Evolutionary conservation across 2,888 invertebrate species (phyloP), one percentile per base, ranked within the genome.

Genomic region (Synergus gifuensis): DNA sequence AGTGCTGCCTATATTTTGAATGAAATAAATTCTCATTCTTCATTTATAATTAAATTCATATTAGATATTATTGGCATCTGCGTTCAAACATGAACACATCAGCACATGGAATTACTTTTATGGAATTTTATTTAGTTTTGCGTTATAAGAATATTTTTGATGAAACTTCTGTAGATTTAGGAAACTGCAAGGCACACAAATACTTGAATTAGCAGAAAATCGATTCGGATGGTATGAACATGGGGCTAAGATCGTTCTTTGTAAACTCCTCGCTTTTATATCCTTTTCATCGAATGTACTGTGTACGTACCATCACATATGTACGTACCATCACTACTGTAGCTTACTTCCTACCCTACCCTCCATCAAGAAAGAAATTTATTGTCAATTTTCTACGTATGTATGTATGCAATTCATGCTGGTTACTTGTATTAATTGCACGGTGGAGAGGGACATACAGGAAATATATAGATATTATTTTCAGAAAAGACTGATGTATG

Each of bases 361-460:
- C 69, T 67, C 42, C 16, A 49, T 69, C 69, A 69, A 49, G 28
- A 46, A 69, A 69, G 69, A 28, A 69, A 69, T 69, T 42, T 66
- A 66, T 66, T 66, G 42, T 28, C 18, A 66, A 66, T 42, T 42
- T 66, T 66, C 28, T 40, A 28, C 28, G 28, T 28, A 40, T 64
- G 40, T 64, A 40, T 36, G 40, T 64, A 64, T n/a, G 63, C 36
- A 36, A 64, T 64, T 44, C 44, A 66, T 66, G n/a, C 40, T 28
- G 3, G 28, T 42, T 69, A 77, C 63, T 77, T 77, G 63, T 77
- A 77, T 83, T 83, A 81, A 80, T 83, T 81, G 80, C 80, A 77
- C 49, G 66, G 66, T 69, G 8, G 46, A 69, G 69, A 69, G 69
- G 28, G 46, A 46, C 22, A 69, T 69, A 69, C 46, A 28, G 22